A percentile compares a stretch with the other conserved stretches of the same genome.
Conservation (phyloP, 2,113 vertebrate genomes). For the Theristicus caerulescens region DNA sequence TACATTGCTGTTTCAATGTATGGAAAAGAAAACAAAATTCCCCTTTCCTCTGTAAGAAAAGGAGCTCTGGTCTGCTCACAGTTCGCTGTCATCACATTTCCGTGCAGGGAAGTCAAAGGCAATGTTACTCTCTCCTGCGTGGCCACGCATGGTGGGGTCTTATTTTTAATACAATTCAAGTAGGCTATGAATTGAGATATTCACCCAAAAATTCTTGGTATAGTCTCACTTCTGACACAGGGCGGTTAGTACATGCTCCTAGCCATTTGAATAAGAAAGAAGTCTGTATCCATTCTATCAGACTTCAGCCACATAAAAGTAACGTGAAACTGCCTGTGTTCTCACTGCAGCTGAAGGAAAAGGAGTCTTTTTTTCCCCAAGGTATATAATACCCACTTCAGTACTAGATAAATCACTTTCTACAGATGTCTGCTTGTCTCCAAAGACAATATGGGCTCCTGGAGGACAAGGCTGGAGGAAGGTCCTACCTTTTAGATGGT, state of each 20-base stretch:
- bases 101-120: not conserved
- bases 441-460: not conserved
- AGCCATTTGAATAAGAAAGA: not conserved
- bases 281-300: not conserved
- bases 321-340: not conserved
- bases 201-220: not conserved
- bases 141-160: rapidly evolving
- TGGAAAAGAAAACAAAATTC: not conserved
- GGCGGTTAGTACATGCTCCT: not conserved
- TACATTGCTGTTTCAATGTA: not conserved
- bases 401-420: not conserved
- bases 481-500: not conserved
- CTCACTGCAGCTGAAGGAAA: not conserved
- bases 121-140: not conserved
- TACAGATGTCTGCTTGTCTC: not conserved
- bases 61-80: not conserved
- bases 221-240: not conserved
- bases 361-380: not conserved
- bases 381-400: not conserved
- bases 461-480: not conserved
- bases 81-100: not conserved
- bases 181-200: not conserved
- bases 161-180: not conserved
- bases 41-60: not conserved
- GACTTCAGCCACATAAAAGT: not conserved